Percentiles rank a stretch among this genome's conserved stretches.
Evolutionary conservation across 64 coral and sea anemone genomes (phyloP).

Genomic region (Porites australiensis): DNA sequence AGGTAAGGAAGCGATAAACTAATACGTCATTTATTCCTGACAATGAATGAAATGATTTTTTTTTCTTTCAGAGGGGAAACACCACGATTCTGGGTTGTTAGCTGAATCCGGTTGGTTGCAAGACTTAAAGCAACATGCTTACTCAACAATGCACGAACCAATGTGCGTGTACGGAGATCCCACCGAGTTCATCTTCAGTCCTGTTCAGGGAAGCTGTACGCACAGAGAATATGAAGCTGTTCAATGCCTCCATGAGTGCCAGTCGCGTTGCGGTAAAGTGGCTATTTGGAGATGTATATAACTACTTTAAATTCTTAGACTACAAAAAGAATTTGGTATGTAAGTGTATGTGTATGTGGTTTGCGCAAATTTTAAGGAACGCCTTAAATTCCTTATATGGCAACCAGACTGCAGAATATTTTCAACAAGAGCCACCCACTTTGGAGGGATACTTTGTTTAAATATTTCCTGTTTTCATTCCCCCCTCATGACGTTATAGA

Average conservation of each 20-base stretch:
- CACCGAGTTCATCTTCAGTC: conserved; percentile 7
- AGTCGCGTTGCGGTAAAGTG: background rate
- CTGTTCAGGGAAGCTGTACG: background rate
- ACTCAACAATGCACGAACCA: conserved; percentile 1
- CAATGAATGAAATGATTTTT: background rate
- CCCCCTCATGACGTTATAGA: no score
- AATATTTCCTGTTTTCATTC: no score
- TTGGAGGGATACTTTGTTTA: no score
- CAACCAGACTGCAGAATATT: no score
- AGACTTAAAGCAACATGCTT: conserved; percentile 20
- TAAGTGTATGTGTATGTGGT: no score
- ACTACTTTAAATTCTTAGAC: conserved; percentile 14
- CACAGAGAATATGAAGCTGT: background rate
- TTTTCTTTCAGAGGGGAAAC: background rate
- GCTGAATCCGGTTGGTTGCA: conserved; percentile 23
- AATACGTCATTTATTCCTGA: conserved; percentile 26
- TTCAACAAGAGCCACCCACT: no score
- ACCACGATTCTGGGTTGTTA: background rate
- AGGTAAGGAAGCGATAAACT: conserved; percentile 23
- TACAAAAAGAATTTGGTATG: conserved; percentile 12
- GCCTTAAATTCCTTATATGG: no score
- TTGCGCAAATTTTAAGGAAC: no score
- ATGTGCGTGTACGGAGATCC: conserved; percentile 1
- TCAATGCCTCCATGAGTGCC: conserved; percentile 4
- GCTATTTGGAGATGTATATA: background rate